Evolutionary conservation across 1,140 invertebrate species (phyloP), one percentile per base, ranked within the genome.

Genomic region (Hycleus phaleratus): DNA sequence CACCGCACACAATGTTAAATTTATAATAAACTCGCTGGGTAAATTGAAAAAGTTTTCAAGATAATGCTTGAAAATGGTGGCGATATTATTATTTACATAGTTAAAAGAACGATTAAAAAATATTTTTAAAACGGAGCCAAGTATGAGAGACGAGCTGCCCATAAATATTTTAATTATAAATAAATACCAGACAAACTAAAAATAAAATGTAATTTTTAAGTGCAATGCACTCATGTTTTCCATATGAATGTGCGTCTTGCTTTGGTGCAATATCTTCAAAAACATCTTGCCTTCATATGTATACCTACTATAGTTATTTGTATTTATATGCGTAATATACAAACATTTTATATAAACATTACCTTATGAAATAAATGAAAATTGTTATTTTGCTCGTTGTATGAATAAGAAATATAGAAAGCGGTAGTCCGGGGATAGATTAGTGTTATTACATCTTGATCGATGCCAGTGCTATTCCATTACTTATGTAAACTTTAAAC

Each of bases 131-230:
- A 40, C 54, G 46, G 54, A 56, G 54, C 54, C 54, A 46, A 56
- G 54, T 56, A 56, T 56, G 54, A 61, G 60, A 49, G 32, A 32
- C 32, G 32, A 32, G 32, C 56, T 54, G 53, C 39, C 61, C 64
- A 66, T 66, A 66, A 66, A 66, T 66, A 66, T 66, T 65, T 66
- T 66, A 66, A 66, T 66, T 66, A 66, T 66, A 66, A 66, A 63
- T 66, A 66, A 66, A 66, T 66, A 61, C 61, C 64, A 59, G 61
- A 59, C 58, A 56, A 55, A 63, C 64, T 66, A 66, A 66, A 66
- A 66, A 66, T 66, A 66, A 61, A 57, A 63, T 60, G 59, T 63
- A 63, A 62, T 65, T 65, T 66, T 61, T 61, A 58, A 60, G 64
- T 62, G 58, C 63, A 52, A 63, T 63, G 63, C 58, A 46, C 52